Evolutionary conservation across 2,888 invertebrate species (phyloP), one percentile per base, ranked within the genome.

Genomic region (Clostera curtula): DNA sequence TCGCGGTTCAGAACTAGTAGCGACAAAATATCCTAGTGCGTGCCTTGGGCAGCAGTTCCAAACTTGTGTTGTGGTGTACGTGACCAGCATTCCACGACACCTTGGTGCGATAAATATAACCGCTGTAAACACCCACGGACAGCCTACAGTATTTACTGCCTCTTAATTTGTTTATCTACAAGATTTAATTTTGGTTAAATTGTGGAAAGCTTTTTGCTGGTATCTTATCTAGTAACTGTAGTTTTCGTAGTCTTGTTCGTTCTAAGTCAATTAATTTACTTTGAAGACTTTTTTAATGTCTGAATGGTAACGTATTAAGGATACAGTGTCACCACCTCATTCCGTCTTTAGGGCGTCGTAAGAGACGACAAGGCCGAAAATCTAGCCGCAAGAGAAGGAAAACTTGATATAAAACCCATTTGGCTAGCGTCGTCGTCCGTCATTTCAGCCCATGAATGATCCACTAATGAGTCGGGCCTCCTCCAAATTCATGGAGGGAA

Each of bases 131-230:
- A 36, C 14, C 23, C 5, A 7, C 12, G 4, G 8, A n/a, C n/a
- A 5, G 14, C 23, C 9, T 13, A 23, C 23, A 23, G 14, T 23
- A 23, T 23, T 23, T 23, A 23, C 23, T 23, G 9, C 23, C 12
- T 55, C 53, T 59, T 59, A 55, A 59, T 56, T 59, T 55, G 56
- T 56, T 59, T 44, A 42, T 40, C 42, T 40, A 32, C 43, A 40
- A 43, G 33, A 40, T 43, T 14, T 23, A 14, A 10, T 4, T n/a
- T n/a, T n/a, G 3, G 21, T 7, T n/a, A 19, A 18, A 21, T 3
- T 5, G 19, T 20, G 11, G 19, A 20, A 11, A 2, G n/a, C 5
- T 4, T 20, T 11, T 19, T 10, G 2, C 5, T 19, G 2, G 10
- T 10, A 9, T 8, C 19, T 5, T 19, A 5, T 7, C 19, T 17